Evolutionary conservation across 2,797 vertebrate genomes (phyloP).

Genomic region (Uromys caudimaculatus): DNA sequence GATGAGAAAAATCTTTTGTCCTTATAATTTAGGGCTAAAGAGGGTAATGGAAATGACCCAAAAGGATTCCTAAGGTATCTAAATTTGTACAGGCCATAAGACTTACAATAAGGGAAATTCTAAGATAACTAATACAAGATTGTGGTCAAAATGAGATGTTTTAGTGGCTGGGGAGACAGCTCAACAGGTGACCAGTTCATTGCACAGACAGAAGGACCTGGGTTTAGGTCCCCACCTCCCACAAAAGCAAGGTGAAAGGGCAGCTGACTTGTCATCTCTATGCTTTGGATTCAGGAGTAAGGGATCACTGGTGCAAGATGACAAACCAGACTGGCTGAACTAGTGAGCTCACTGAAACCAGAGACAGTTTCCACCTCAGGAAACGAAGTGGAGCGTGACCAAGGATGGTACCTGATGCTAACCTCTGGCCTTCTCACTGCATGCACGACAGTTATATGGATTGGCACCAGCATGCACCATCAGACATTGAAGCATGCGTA

Average conservation of each 20-base stretch:
- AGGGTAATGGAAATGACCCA: background rate
- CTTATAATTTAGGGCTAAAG: background rate
- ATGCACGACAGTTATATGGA: background rate
- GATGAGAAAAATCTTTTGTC: background rate
- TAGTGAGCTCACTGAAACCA: background rate
- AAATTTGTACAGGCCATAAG: background rate
- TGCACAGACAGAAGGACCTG: background rate
- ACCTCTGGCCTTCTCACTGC: accelerated
- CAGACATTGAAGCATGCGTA: background rate
- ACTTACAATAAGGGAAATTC: background rate
- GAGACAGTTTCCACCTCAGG: background rate
- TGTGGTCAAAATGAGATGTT: background rate
- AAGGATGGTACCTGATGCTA: background rate
- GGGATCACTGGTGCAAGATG: background rate
- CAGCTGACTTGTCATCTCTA: background rate
- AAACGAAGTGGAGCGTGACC: background rate
- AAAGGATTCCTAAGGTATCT: background rate
- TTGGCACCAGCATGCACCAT: background rate
- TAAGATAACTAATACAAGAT: background rate
- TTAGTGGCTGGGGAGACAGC: background rate
- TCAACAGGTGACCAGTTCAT: background rate
- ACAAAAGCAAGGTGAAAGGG: background rate
- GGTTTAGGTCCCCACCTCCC: background rate
- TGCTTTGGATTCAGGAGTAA: background rate
- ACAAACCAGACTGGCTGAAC: background rate